Base-by-base conservation (phyloP, 1,140 invertebrate genomes). In the Rhizoglyphus robini region DNA sequence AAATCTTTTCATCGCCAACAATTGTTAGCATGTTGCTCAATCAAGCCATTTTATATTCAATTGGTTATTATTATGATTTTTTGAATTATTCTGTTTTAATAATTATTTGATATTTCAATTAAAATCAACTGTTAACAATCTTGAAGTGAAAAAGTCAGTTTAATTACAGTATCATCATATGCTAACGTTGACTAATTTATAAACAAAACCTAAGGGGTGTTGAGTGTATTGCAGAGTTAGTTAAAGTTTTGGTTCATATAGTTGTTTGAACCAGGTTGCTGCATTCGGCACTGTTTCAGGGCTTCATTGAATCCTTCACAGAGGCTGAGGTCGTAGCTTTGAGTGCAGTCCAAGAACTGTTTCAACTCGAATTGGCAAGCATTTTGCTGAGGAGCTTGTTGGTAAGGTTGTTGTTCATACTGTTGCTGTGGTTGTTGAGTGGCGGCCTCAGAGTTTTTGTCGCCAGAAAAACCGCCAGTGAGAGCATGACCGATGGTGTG, bases 261-360 rank as follows among this genome's bases (percentile, higher is more conserved):
- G 36, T 41, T 41, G 36, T 18, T 41, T 41, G 36, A 8, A 11
- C 36, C 36, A 41, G 58, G 58, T n/a, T 60, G n/a, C 29, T 32
- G 58, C 58, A 60, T 15, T 30, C 63, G 38, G 46, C 91, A 95
- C 74, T 93, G 88, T 70, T 88, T 84, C 67, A 95, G 79, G 63
- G 88, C 90, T 76, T 94, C 88, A 75, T 93, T 94, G 76, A 95
- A 95, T 49, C 90, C 90, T 71, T 91, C 85, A 73, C 91, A 95
- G 1, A 95, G 80, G 3, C 83, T 81, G 5, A 95, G 74, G 75
- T 94, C 90, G 32, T 81, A 80, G n/a, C 54, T 59, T 72, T 92
- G 88, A 54, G 89, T 88, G 74, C 90, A 93, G 69, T 90, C 83
- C 20, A 94, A 76, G 77, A 93, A 93, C 74, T 92, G 88, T 71